Percentiles rank a stretch among this genome's conserved stretches.
phyloP scores from a whole-genome alignment of 1,140 invertebrate genomes.

The Ceratina japonica region DNA sequence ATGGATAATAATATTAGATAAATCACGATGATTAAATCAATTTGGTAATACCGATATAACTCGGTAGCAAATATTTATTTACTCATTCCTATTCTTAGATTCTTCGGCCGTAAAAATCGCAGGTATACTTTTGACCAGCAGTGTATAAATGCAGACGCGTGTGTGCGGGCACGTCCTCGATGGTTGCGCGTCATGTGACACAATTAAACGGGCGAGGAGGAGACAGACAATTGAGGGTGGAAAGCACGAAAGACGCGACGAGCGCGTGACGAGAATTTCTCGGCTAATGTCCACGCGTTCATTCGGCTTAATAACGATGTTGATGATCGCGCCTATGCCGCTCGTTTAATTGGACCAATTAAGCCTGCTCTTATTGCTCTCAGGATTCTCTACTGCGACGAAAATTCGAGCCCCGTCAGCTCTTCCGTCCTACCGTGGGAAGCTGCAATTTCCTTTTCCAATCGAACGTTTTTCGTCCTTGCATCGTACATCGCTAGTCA shows the following conservation, averaged over 20 bases:
- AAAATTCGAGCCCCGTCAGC: neutral
- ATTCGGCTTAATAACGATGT: conserved; percentile 40
- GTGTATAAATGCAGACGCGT: neutral
- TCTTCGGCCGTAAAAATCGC: no score
- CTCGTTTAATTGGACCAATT: conserved; percentile 49
- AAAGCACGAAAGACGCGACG: conserved; percentile 22
- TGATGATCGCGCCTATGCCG: conserved; percentile 29
- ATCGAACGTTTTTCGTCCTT: no score
- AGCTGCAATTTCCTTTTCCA: neutral
- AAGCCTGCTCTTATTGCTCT: neutral
- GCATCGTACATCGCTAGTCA: no score
- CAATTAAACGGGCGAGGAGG: conserved; percentile 18
- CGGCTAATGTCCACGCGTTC: conserved; percentile 18
- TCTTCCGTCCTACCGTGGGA: neutral
- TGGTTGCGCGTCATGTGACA: conserved; percentile 8
- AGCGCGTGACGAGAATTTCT: conserved; percentile 21
- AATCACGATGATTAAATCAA: no score
- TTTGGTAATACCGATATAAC: no score
- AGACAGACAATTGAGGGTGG: conserved; percentile 23
- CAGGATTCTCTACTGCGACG: neutral
- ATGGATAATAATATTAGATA: no score
- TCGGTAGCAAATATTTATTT: no score
- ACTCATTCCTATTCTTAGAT: no score
- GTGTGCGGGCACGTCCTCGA: neutral
- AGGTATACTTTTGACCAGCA: no score